Percentiles rank a stretch among this genome's conserved stretches.
phyloP scores from a whole-genome alignment of 2,888 invertebrate genomes.

The Ypsolopha sequella region DNA sequence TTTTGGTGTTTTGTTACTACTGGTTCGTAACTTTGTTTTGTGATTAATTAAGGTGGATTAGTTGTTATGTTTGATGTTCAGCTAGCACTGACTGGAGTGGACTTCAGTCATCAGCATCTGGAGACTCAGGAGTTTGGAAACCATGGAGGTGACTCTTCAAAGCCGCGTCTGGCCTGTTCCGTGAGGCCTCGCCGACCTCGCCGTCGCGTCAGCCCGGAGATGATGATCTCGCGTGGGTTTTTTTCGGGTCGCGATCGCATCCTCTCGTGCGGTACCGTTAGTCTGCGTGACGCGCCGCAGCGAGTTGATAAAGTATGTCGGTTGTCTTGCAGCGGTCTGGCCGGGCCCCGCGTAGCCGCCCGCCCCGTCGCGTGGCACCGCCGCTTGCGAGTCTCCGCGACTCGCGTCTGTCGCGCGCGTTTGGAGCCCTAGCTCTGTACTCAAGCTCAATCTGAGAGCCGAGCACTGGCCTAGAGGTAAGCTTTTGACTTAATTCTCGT shows the following conservation, averaged over 20 bases:
- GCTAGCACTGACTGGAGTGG: conserved; percentile 22
- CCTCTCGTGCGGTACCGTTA: conserved; percentile 26
- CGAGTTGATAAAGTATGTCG: conserved; percentile 57
- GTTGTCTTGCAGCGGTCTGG: conserved; percentile 58
- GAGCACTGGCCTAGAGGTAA: conserved; percentile 42
- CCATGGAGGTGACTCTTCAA: background rate
- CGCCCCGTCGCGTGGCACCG: conserved; percentile 53
- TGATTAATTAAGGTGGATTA: conserved; percentile 58
- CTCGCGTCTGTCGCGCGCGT: conserved; percentile 59
- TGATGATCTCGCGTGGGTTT: conserved; percentile 56
- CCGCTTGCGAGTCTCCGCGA: conserved; percentile 14
- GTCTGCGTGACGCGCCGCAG: conserved; percentile 32
- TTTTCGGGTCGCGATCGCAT: conserved; percentile 41
- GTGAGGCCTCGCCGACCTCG: conserved; percentile 36
- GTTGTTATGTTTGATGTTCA: conserved; percentile 54
- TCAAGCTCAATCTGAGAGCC: conserved; percentile 28
- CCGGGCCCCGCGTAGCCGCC: conserved; percentile 40
- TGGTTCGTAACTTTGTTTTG: conserved; percentile 70
- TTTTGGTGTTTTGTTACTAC: conserved; percentile 55
- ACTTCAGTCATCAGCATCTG: background rate
- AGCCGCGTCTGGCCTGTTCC: conserved; percentile 45
- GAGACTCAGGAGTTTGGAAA: background rate
- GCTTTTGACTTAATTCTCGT: conserved; percentile 33
- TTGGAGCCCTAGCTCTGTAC: conserved; percentile 61
- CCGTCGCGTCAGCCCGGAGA: conserved; percentile 54